Evolutionary conservation across 2,888 invertebrate genomes (phyloP).

Genomic region (Megamerina dolium): DNA sequence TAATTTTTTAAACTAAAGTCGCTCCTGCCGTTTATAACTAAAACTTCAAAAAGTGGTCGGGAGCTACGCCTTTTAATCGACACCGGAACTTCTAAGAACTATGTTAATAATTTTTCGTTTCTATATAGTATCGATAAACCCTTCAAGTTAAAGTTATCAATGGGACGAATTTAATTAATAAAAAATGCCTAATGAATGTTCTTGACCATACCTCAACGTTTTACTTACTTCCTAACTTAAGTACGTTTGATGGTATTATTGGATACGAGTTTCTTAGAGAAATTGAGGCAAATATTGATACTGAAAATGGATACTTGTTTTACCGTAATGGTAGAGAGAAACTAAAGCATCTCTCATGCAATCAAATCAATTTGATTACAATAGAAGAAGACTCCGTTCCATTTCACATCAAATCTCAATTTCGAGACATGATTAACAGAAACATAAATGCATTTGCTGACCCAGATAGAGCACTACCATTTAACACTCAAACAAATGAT

Average conservation of each 20-base stretch:
- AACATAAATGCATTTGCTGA: conserved; percentile 16
- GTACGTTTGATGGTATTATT: conserved; percentile 10
- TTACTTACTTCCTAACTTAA: no score
- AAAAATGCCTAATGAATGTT: conserved; percentile 12
- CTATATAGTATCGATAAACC: conserved; percentile 1
- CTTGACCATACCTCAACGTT: no score
- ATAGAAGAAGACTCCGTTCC: conserved; percentile 7
- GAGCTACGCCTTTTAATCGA: no score
- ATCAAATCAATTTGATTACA: conserved; percentile 6
- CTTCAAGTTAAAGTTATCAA: conserved; percentile 14
- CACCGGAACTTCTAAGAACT: conserved; percentile 10
- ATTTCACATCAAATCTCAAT: conserved; percentile 1
- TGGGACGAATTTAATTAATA: conserved; percentile 8
- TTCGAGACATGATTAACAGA: conserved; percentile 1
- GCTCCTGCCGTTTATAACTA: conserved; percentile 14
- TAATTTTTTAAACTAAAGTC: conserved; percentile 9
- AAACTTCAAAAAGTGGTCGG: no score
- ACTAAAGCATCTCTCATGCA: conserved; percentile 6
- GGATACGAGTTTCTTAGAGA: conserved; percentile 13
- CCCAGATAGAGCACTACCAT: background rate
- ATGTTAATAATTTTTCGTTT: conserved; percentile 6
- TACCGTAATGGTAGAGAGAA: conserved; percentile 8
- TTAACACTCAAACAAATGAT: background rate
- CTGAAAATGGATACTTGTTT: conserved; percentile 8
- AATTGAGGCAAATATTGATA: conserved; percentile 16